Conservation (phyloP, 2,797 vertebrate genomes). For the Enteromius anoplus region DNA sequence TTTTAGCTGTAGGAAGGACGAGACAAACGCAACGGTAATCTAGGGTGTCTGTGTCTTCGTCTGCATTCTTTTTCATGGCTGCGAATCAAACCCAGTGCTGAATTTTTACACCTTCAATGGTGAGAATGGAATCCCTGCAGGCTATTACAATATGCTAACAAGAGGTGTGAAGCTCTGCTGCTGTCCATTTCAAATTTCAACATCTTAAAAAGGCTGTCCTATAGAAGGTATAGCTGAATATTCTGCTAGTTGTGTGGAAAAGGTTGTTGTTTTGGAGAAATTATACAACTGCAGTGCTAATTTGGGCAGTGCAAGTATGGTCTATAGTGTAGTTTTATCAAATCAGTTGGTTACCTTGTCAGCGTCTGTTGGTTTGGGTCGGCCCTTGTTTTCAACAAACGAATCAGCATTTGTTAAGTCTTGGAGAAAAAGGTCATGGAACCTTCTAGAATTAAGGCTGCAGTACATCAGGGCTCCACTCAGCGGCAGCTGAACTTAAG, state of each 20-base stretch:
- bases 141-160: constrained; percentile 53
- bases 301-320: not conserved
- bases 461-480: constrained; percentile 23
- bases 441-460: constrained; percentile 7
- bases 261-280: not conserved
- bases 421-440: not conserved
- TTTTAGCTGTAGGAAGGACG: not conserved
- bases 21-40: not conserved
- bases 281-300: not conserved
- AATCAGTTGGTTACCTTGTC: not conserved
- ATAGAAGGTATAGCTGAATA: not conserved
- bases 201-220: not conserved
- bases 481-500: constrained; percentile 32
- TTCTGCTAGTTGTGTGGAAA: not conserved
- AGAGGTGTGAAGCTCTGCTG: constrained; percentile 39
- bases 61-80: not conserved
- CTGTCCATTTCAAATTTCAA: constrained; percentile 24
- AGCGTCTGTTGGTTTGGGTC: not conserved
- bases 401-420: not conserved
- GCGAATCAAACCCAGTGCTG: constrained; percentile 44
- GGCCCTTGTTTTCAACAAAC: not conserved
- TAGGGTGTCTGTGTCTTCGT: not conserved
- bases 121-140: constrained; percentile 55
- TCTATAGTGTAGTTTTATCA: not conserved
- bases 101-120: constrained; percentile 44